Percentiles rank a stretch among this genome's conserved stretches.
These are phyloP conservation scores for Pluvialis apricaria DNA, from an alignment of 2,113 vertebrate genomes.

Conservation along the genomic window DNA sequence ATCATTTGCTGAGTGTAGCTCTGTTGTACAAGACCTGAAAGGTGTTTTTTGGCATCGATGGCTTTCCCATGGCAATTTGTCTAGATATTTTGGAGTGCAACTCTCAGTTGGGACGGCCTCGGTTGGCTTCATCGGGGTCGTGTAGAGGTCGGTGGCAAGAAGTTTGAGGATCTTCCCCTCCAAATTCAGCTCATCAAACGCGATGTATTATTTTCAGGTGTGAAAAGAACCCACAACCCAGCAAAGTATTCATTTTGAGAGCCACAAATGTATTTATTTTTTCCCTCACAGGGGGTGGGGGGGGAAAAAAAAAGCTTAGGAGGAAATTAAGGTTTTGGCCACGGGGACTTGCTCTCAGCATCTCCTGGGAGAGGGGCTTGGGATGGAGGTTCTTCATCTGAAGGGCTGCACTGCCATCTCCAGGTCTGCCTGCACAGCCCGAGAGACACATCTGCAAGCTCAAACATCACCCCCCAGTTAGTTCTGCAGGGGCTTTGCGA, in stretches of 20 bases:
- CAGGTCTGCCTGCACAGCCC: background rate
- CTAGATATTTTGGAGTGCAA: background rate
- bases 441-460: background rate
- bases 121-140: rapidly evolving
- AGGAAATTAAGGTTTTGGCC: background rate
- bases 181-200: background rate
- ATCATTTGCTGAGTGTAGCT: rapidly evolving
- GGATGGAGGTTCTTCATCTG: background rate
- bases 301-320: background rate
- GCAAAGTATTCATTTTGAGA: background rate
- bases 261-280: too few species aligned
- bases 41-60: rapidly evolving
- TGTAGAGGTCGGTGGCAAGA: background rate
- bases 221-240: background rate
- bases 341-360: rapidly evolving
- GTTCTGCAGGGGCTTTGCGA: rapidly evolving
- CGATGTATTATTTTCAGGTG: rapidly evolving
- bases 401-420: conserved; percentile 69
- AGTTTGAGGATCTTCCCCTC: background rate
- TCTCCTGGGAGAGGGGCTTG: background rate
- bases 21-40: background rate
- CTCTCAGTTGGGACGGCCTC: rapidly evolving
- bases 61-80: background rate
- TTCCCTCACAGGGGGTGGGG: too few species aligned
- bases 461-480: rapidly evolving